Conservation (phyloP, 2,888 invertebrate genomes). For the Yponomeuta malinellus region DNA sequence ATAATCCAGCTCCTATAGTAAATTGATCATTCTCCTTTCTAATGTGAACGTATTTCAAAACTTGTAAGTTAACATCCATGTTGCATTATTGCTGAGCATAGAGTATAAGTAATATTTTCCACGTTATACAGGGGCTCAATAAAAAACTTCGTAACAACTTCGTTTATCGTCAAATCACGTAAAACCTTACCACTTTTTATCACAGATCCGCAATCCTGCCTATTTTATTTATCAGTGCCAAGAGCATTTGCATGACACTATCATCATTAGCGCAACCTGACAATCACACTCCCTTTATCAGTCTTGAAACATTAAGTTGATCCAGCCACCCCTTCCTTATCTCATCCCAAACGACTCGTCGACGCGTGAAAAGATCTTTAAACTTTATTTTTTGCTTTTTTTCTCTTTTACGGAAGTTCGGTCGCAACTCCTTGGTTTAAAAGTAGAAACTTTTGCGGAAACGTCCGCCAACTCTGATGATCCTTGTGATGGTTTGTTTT, state of each 20-base stretch:
- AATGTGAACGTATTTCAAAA: no score
- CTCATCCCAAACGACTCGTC: constrained; percentile 28
- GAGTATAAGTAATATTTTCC: no score
- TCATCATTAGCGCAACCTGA: constrained; percentile 3
- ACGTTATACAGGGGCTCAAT: no score
- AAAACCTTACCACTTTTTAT: no score
- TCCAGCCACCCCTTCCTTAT: constrained; percentile 13
- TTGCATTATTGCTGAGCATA: no score
- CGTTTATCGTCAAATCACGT: no score
- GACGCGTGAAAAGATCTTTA: constrained; percentile 34
- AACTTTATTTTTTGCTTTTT: constrained; percentile 17
- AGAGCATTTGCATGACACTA: background rate
- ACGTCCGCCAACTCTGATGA: constrained; percentile 2
- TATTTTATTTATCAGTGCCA: background rate
- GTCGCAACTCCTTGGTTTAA: constrained; percentile 17
- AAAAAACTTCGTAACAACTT: no score
- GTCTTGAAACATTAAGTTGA: constrained; percentile 8
- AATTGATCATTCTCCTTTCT: no score
- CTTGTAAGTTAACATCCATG: no score
- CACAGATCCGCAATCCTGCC: no score
- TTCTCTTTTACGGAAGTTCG: constrained; percentile 13
- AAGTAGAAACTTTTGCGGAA: constrained; percentile 7
- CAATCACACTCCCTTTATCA: constrained; percentile 8
- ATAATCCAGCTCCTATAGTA: no score
- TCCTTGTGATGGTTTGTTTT: constrained; percentile 5